Base-by-base conservation (phyloP, 2,888 invertebrate genomes). In the Abrostola triplasia region DNA sequence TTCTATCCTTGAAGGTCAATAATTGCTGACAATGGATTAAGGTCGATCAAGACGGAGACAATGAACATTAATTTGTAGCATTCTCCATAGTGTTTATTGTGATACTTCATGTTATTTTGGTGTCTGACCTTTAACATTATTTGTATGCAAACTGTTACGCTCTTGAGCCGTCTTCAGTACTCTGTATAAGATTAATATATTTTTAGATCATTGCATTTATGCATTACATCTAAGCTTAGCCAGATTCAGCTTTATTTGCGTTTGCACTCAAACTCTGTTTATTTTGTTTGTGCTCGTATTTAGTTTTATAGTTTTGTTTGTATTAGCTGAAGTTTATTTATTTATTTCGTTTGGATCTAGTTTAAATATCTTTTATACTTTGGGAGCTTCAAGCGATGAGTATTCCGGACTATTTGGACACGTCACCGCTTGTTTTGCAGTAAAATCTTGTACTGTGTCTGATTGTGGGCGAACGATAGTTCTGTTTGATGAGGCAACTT, bases 171-270 rank as follows among this genome's bases (percentile, higher is more conserved):
- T 52, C 52, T 55, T 40, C 54, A 60, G 8, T 42, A 36, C 42
- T 50, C 40, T 60, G 42, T 76, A 59, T 61, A 51, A 13, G 57
- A 76, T 72, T 65, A 47, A 55, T 49, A 12, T 72, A 73, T 57
- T 42, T 74, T 60, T 73, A 64, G 58, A 61, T 36, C 11, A 35
- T n/a, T 76, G 76, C 55, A 72, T 50, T 59, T 49, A 52, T 51
- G 56, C 50, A 53, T 59, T 44, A 49, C 48, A n/a, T 56, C 35
- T 64, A 57, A 54, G 40, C 57, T 50, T 51, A 51, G 52, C 64
- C 8, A 50, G 57, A 48, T 56, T 47, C 44, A 2, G 37, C 53
- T 49, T 52, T 75, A 71, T 71, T 64, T 71, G 47, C 41, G 53
- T 71, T 52, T 56, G 59, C 51, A 38, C 53, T 35, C 35, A 11